phyloP scores from a whole-genome alignment of 2,888 invertebrate genomes.

The Diaprepes abbreviatus region DNA sequence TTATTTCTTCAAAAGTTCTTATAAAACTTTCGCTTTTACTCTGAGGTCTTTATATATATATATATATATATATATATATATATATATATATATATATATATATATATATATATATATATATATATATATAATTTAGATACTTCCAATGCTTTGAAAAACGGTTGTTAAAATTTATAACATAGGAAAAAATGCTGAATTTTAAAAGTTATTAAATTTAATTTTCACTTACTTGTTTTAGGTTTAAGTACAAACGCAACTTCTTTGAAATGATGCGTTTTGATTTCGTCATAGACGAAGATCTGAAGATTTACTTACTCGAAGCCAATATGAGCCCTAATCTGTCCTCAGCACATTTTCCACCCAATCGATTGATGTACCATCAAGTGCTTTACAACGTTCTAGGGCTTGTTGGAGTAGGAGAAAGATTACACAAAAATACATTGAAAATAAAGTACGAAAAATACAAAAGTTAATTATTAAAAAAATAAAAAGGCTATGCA shows the following conservation, averaged over 20 bases:
- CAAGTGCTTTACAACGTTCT: slow-evolving; percentile 91
- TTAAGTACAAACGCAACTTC: slow-evolving; percentile 76
- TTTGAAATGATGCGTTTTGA: slow-evolving; percentile 97
- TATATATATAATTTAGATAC: too few species aligned
- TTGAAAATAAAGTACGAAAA: slow-evolving; percentile 64
- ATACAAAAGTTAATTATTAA: too few species aligned
- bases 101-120: too few species aligned
- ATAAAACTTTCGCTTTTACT: too few species aligned
- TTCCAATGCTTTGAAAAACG: too few species aligned
- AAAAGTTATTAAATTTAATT: background rate
- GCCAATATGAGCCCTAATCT: slow-evolving; percentile 99
- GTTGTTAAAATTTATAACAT: too few species aligned
- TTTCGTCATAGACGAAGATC: slow-evolving; percentile 88
- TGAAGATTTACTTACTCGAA: slow-evolving; percentile 92
- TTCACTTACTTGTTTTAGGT: slow-evolving; percentile 57
- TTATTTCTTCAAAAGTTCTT: too few species aligned
- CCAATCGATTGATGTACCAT: slow-evolving; percentile 89
- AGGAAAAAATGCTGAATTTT: too few species aligned
- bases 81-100: too few species aligned
- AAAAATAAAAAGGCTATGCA: too few species aligned
- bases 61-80: too few species aligned
- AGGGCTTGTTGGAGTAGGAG: slow-evolving; percentile 82
- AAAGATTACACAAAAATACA: slow-evolving; percentile 67
- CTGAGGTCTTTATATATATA: too few species aligned
- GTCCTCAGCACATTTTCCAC: slow-evolving; percentile 92